Percentiles rank a stretch among this genome's conserved stretches.
Evolutionary conservation across 2,888 invertebrate species (phyloP).

Genomic region (Anthrax anthrax): DNA sequence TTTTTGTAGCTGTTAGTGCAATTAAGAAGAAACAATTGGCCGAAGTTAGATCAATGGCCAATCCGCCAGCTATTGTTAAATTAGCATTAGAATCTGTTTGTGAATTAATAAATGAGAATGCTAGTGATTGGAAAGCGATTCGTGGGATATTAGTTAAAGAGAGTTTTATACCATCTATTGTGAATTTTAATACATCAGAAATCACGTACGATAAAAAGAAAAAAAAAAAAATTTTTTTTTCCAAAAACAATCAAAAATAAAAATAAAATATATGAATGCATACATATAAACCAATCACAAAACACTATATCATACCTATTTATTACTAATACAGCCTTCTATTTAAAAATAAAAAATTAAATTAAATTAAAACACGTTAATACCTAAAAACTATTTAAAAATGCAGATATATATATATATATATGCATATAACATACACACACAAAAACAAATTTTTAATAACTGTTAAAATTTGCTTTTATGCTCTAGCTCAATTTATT

Average conservation of each 20-base stretch:
- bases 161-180: conserved; percentile 86
- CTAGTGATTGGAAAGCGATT: conserved; percentile 88
- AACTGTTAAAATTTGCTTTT: no score
- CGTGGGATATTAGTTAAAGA: conserved; percentile 84
- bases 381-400: no score
- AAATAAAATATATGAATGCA: neutral
- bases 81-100: conserved; percentile 91
- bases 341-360: no score
- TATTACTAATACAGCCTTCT: neutral
- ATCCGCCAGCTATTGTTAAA: conserved; percentile 85
- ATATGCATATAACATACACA: no score
- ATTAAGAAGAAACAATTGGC: conserved; percentile 94
- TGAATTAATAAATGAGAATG: conserved; percentile 78
- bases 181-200: conserved; percentile 86
- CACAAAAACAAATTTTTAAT: no score
- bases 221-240: conserved; percentile 1
- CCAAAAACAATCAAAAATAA: no score
- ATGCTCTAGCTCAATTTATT: no score
- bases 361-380: no score
- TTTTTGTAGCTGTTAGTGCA: conserved; percentile 65
- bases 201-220: conserved; percentile 60
- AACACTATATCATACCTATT: neutral
- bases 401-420: no score
- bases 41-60: conserved; percentile 87
- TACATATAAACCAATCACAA: conserved; percentile 6